Conservation (phyloP, 1,140 invertebrate genomes). For the Drosophila funebris region DNA sequence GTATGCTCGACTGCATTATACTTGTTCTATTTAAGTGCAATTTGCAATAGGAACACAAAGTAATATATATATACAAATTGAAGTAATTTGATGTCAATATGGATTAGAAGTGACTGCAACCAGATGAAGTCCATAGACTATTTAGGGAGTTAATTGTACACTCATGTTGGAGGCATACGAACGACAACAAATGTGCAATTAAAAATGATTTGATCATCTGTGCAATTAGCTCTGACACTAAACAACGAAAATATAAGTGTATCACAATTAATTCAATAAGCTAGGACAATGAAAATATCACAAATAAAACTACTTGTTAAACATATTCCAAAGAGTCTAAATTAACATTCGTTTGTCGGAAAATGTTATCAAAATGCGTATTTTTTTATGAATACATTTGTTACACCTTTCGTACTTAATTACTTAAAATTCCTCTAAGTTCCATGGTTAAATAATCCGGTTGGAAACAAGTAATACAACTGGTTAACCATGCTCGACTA, state of each 20-base stretch:
- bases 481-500: no score
- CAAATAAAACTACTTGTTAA: background rate
- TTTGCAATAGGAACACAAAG: background rate
- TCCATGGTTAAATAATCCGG: background rate
- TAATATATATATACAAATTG: no score
- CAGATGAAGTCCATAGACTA: background rate
- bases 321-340: no score
- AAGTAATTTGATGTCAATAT: background rate
- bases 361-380: no score
- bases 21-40: background rate
- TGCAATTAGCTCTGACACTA: slow-evolving; percentile 27
- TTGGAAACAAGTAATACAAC: background rate
- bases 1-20: background rate
- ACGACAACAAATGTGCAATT: slow-evolving; percentile 34
- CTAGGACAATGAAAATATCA: background rate
- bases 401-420: background rate
- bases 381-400: background rate
- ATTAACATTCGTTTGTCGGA: no score
- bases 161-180: background rate
- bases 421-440: background rate
- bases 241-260: slow-evolving; percentile 3
- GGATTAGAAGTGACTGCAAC: background rate
- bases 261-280: slow-evolving; percentile 18
- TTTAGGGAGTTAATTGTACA: slow-evolving; percentile 18
- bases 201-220: slow-evolving; percentile 29